Percentiles rank a stretch among this genome's conserved stretches.
Conservation (phyloP, 2,888 invertebrate genomes). For the Linnaemya vulpina region DNA sequence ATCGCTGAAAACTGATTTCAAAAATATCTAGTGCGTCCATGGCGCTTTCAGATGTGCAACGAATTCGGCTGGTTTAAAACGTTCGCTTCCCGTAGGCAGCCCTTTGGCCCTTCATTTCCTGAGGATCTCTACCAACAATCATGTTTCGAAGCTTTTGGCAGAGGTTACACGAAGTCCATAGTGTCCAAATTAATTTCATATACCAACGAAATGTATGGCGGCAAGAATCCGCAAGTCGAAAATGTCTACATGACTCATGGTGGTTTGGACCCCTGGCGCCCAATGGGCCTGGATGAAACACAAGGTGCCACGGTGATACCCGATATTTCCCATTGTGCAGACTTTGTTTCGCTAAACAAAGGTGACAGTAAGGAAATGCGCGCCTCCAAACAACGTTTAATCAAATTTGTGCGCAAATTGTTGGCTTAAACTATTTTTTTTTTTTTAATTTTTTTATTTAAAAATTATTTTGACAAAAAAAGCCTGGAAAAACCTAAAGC, state of each 20-base stretch:
- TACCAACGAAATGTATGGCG: slow-evolving; percentile 84
- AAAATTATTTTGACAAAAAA: too few relatives aligned
- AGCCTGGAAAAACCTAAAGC: too few relatives aligned
- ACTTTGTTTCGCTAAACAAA: slow-evolving; percentile 77
- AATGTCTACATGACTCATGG: slow-evolving; percentile 85
- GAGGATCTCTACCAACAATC: slow-evolving; percentile 75
- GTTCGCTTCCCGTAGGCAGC: slow-evolving; percentile 85
- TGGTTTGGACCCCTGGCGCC: slow-evolving; percentile 85
- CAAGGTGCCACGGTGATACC: slow-evolving; percentile 78
- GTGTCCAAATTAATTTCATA: slow-evolving; percentile 75
- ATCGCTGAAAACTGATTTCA: background rate
- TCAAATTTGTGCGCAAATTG: slow-evolving; percentile 78
- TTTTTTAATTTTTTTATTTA: too few relatives aligned
- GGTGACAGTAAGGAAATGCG: slow-evolving; percentile 78
- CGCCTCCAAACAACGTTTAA: slow-evolving; percentile 78
- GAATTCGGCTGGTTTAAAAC: slow-evolving; percentile 94
- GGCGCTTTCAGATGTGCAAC: slow-evolving; percentile 93
- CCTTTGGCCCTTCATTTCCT: slow-evolving; percentile 83
- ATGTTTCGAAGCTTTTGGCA: slow-evolving; percentile 78
- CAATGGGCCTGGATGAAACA: slow-evolving; percentile 82
- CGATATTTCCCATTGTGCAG: slow-evolving; percentile 78
- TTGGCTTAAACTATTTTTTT: slow-evolving; percentile 69
- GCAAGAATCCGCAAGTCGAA: slow-evolving; percentile 82
- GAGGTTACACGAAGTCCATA: slow-evolving; percentile 74
- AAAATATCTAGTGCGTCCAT: slow-evolving; percentile 84